A percentile compares a stretch with the other conserved stretches of the same genome.
These are phyloP conservation scores for Embidobia sp. DNA, from an alignment of 2,888 invertebrate genomes.

Conservation along the genomic window DNA sequence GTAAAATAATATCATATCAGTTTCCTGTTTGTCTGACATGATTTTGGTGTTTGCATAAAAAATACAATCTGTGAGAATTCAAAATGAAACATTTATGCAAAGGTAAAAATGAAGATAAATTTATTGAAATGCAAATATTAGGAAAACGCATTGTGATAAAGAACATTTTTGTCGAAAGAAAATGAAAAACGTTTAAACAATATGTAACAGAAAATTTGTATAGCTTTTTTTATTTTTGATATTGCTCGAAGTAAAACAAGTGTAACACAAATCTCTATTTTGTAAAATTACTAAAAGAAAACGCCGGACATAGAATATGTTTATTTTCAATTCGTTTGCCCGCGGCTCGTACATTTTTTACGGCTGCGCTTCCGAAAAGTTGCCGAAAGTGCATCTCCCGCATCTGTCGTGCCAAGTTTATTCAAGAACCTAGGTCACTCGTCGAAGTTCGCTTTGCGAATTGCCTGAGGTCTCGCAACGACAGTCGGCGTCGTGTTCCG, in stretches of 20 bases:
- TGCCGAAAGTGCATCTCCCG: constrained; percentile 46
- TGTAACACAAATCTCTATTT: too few species aligned
- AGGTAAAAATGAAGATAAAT: too few species aligned
- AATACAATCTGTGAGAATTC: background rate
- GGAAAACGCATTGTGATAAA: too few species aligned
- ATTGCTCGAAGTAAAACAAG: too few species aligned
- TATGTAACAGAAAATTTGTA: too few species aligned
- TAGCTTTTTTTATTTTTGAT: too few species aligned
- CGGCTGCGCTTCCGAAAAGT: constrained; percentile 7
- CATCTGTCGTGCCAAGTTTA: constrained; percentile 43
- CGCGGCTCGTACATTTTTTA: constrained; percentile 14
- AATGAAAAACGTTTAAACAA: too few species aligned
- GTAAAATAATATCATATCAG: constrained; percentile 9
- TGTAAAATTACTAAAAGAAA: background rate
- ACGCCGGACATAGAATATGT: background rate
- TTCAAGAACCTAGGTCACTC: constrained; percentile 63
- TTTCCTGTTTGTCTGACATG: background rate
- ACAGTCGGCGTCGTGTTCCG: constrained; percentile 69
- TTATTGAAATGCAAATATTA: too few species aligned
- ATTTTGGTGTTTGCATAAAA: constrained; percentile 4
- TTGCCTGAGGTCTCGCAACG: constrained; percentile 67
- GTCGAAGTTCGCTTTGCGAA: constrained; percentile 66
- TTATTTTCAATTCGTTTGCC: constrained; percentile 22
- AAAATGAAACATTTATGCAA: too few species aligned
- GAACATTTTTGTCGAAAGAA: too few species aligned